Evolutionary conservation across 2,113 vertebrate species (phyloP).

Genomic region (Fulmarus glacialis): DNA sequence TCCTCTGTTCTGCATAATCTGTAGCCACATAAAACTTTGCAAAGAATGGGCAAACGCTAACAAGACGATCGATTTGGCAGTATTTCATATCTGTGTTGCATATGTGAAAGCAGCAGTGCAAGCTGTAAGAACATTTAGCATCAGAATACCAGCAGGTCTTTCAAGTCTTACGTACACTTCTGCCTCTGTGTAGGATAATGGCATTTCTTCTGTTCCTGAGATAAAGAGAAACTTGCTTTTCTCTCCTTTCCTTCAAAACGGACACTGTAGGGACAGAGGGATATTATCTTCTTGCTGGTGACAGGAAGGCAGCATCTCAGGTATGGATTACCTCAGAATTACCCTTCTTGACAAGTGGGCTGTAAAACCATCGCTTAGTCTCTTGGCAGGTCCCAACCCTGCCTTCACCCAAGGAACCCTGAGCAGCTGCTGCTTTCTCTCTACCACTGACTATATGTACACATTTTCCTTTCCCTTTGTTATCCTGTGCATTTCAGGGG

Average conservation of each 20-base stretch:
- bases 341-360: background rate
- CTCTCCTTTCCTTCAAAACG: background rate
- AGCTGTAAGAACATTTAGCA: background rate
- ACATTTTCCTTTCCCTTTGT: background rate
- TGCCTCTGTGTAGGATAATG: background rate
- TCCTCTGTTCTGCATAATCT: background rate
- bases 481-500: background rate
- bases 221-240: background rate
- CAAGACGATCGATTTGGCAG: background rate
- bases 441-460: background rate
- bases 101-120: background rate
- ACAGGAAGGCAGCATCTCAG: background rate
- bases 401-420: background rate
- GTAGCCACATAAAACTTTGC: background rate
- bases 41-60: background rate
- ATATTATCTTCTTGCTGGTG: background rate
- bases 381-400: background rate
- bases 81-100: background rate
- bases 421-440: background rate
- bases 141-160: background rate
- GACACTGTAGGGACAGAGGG: background rate
- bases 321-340: background rate
- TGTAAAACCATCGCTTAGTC: background rate
- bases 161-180: background rate
- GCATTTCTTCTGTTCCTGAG: background rate